A percentile compares a stretch with the other conserved stretches of the same genome.
Conservation (phyloP, 2,113 vertebrate genomes). For the Clarias magur region DNA sequence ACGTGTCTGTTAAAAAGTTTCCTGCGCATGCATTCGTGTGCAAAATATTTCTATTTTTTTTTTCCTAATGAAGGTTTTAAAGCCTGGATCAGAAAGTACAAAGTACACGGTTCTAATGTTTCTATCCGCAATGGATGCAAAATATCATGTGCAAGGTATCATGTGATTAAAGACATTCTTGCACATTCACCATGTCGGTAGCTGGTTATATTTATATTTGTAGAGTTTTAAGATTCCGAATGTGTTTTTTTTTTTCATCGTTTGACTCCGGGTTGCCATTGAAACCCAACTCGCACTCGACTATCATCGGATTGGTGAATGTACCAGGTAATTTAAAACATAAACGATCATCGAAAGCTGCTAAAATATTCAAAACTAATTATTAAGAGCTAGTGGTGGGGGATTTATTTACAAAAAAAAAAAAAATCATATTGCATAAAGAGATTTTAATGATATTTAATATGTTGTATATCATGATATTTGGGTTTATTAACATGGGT, state of each 20-base stretch:
- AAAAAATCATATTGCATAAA: background rate
- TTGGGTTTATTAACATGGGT: background rate
- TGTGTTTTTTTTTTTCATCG: background rate
- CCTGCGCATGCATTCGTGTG: background rate
- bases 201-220: background rate
- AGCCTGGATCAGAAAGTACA: constrained; percentile 8
- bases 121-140: background rate
- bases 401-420: background rate
- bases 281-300: background rate
- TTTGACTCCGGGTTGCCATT: background rate
- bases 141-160: background rate
- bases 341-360: background rate
- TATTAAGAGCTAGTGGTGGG: too few relatives aligned
- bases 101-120: background rate
- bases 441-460: background rate
- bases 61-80: background rate
- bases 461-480: background rate
- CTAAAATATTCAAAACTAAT: background rate
- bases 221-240: background rate
- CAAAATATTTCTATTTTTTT: background rate
- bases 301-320: background rate
- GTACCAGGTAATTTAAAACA: background rate
- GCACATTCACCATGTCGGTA: background rate
- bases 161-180: background rate
- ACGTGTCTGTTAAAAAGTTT: constrained; percentile 10